Evolutionary conservation across 53 echinoderm and acorn worm species (phyloP).

Genomic region (Echinometra lucunter): DNA sequence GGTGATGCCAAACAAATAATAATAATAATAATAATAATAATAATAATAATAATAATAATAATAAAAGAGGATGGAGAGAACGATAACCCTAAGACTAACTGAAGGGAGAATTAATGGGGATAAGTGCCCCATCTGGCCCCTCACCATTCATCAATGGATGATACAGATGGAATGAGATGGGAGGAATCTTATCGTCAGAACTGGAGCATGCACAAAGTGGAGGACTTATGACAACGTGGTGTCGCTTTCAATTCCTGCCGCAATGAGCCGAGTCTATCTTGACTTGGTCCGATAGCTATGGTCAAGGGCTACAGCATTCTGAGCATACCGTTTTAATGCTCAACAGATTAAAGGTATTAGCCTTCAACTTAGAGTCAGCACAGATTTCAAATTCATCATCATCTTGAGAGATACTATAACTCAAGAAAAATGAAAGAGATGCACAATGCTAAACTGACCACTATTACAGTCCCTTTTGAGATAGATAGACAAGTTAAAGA

Average conservation of each 20-base stretch:
- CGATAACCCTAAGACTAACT: no score
- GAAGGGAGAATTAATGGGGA: not conserved
- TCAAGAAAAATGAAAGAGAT: not conserved
- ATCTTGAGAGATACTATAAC: not conserved
- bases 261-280: not conserved
- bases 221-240: not conserved
- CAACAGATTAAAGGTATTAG: constrained; percentile 21
- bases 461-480: not conserved
- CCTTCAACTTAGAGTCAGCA: not conserved
- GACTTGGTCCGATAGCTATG: not conserved
- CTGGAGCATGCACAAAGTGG: constrained; percentile 23
- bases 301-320: constrained; percentile 27
- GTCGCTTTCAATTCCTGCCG: not conserved
- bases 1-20: no score
- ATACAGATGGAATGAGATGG: constrained; percentile 37
- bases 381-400: not conserved
- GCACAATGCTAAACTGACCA: not conserved
- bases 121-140: constrained; percentile 21
- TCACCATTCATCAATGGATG: not conserved
- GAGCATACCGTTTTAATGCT: not conserved
- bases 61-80: no score
- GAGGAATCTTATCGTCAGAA: constrained; percentile 1
- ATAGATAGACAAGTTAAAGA: no score
- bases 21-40: no score
- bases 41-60: no score